phyloP scores from a whole-genome alignment of 1,140 invertebrate species.

The Bicyclus anynana region DNA sequence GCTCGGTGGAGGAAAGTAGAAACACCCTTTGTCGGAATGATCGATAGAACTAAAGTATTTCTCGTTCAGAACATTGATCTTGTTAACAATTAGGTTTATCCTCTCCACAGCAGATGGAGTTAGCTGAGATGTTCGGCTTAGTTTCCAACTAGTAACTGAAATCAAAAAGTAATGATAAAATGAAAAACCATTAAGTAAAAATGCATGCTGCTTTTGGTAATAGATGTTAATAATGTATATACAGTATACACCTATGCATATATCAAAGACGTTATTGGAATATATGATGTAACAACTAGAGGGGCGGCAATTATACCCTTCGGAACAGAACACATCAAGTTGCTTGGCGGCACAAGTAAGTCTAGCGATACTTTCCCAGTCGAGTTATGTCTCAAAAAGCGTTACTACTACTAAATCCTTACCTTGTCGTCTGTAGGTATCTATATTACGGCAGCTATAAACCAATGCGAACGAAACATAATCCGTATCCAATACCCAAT shows the following conservation, averaged over 20 bases:
- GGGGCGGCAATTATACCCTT: no score
- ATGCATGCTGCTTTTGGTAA: no score
- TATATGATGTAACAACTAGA: no score
- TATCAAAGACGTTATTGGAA: no score
- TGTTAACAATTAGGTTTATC: conserved; percentile 38
- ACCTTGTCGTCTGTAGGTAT: conserved; percentile 39
- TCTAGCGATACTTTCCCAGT: no score
- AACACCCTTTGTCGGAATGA: conserved; percentile 40
- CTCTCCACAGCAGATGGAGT: conserved; percentile 18
- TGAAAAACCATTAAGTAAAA: no score
- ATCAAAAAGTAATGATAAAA: not conserved
- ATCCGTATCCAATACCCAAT: conserved; percentile 59
- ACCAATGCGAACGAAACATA: conserved; percentile 56
- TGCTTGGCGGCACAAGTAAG: no score
- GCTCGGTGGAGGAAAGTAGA: conserved; percentile 44
- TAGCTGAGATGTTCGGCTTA: conserved; percentile 41
- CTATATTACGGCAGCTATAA: conserved; percentile 52
- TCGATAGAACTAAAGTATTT: conserved; percentile 36
- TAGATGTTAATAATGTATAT: no score
- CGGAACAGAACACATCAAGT: no score
- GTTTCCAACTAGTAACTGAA: conserved; percentile 59
- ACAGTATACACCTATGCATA: no score
- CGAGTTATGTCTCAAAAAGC: no score
- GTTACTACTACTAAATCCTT: conserved; percentile 10
- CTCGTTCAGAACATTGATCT: conserved; percentile 44